Conservation (phyloP, 2,797 vertebrate species). For the Coccyzus lansbergi region DNA sequence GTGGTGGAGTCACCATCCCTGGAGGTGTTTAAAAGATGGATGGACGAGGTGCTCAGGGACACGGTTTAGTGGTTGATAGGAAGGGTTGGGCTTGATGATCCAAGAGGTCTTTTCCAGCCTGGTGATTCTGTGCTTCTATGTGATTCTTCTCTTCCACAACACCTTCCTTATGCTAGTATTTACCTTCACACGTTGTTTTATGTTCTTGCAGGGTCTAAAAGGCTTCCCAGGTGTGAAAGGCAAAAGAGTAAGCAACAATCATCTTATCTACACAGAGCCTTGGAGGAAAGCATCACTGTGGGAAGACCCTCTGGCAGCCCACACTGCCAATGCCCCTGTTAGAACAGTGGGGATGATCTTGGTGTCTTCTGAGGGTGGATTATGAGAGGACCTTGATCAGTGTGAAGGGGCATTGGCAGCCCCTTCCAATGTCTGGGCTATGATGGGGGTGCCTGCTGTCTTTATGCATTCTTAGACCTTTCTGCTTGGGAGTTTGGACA, state of each 20-base stretch:
- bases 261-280: background rate
- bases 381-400: background rate
- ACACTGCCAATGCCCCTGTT: too few species aligned
- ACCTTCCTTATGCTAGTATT: fast-evolving
- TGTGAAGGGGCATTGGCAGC: background rate
- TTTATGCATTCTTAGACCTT: background rate
- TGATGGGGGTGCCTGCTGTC: too few species aligned
- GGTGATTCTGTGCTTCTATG: too few species aligned
- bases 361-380: background rate
- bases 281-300: background rate
- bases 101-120: too few species aligned
- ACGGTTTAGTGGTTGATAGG: too few species aligned
- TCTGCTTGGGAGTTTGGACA: background rate
- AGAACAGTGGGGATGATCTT: background rate
- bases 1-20: too few species aligned
- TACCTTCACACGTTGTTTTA: background rate
- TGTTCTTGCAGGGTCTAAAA: slow-evolving; percentile 80
- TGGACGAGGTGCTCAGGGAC: too few species aligned
- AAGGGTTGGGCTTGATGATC: too few species aligned
- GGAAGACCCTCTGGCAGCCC: background rate
- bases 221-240: slow-evolving; percentile 84
- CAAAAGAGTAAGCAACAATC: slow-evolving; percentile 79
- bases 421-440: background rate
- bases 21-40: too few species aligned
- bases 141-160: background rate